Percentiles rank a stretch among this genome's conserved stretches.
Conservation (phyloP, 2,888 invertebrate genomes). For the Thyatira batis region DNA sequence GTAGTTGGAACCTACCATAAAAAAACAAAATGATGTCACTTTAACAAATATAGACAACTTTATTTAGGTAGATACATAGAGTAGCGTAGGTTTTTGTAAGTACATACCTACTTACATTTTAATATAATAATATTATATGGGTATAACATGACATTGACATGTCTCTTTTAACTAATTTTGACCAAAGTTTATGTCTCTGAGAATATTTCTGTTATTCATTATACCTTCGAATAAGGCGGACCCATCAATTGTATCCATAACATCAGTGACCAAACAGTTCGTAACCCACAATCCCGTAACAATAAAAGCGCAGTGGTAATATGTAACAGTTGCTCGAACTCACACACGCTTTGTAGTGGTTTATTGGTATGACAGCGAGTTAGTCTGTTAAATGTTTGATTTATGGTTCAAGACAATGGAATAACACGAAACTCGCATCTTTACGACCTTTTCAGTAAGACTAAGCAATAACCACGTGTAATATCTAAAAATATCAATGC, state of each 20-base stretch:
- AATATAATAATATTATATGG: not conserved
- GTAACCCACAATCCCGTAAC: not conserved
- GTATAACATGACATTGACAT: too few species aligned
- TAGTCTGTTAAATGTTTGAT: constrained; percentile 67
- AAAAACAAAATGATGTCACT: not conserved
- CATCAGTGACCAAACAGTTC: not conserved
- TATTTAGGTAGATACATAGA: not conserved
- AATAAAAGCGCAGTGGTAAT: constrained; percentile 26
- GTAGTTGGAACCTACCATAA: not conserved
- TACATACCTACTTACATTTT: not conserved
- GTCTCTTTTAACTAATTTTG: not conserved
- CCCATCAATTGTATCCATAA: too few species aligned
- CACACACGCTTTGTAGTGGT: constrained; percentile 52
- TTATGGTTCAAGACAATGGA: constrained; percentile 49
- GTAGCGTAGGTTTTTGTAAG: not conserved
- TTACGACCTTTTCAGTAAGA: constrained; percentile 42
- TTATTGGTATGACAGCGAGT: constrained; percentile 59
- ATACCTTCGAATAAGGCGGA: too few species aligned
- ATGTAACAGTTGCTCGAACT: constrained; percentile 45
- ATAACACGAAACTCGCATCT: constrained; percentile 38
- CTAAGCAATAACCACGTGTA: constrained; percentile 22
- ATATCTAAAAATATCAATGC: not conserved
- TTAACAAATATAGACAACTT: not conserved
- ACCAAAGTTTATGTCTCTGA: not conserved
- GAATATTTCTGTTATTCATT: not conserved